phyloP scores from a whole-genome alignment of 2,888 invertebrate genomes.

The Marasmarcha lunaedactyla region DNA sequence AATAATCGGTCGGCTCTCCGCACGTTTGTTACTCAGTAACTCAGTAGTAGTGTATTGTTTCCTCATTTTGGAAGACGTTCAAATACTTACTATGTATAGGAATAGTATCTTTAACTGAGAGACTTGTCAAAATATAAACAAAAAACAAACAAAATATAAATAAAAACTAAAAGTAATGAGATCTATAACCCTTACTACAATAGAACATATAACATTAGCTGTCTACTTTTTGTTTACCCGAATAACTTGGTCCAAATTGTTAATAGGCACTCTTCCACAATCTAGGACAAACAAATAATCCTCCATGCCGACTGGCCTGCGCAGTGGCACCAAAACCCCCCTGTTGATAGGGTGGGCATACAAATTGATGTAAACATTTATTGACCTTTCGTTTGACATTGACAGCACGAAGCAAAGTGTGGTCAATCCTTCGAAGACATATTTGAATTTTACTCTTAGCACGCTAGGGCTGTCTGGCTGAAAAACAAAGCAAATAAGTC shows the following conservation, averaged over 20 bases:
- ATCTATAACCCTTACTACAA: too few species aligned
- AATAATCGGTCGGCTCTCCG: too few species aligned
- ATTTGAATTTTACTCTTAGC: constrained; percentile 36
- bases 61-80: too few species aligned
- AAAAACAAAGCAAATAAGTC: constrained; percentile 19
- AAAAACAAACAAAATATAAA: too few species aligned
- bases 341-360: constrained; percentile 31
- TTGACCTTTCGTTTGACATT: constrained; percentile 42
- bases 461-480: constrained; percentile 39
- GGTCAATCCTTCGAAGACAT: constrained; percentile 33
- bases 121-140: too few species aligned
- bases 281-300: constrained; percentile 43
- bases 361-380: constrained; percentile 37
- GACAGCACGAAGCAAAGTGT: constrained; percentile 45
- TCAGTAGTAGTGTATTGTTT: too few species aligned
- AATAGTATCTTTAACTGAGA: too few species aligned
- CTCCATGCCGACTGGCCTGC: constrained; percentile 24
- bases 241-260: constrained; percentile 58
- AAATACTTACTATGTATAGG: too few species aligned
- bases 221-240: too few species aligned
- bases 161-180: too few species aligned
- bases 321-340: constrained; percentile 40
- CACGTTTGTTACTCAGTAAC: too few species aligned
- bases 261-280: constrained; percentile 57
- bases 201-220: too few species aligned